A percentile compares a stretch with the other conserved stretches of the same genome.
phyloP scores from a whole-genome alignment of 2,888 invertebrate genomes.

The Pristionchus arcanus region DNA sequence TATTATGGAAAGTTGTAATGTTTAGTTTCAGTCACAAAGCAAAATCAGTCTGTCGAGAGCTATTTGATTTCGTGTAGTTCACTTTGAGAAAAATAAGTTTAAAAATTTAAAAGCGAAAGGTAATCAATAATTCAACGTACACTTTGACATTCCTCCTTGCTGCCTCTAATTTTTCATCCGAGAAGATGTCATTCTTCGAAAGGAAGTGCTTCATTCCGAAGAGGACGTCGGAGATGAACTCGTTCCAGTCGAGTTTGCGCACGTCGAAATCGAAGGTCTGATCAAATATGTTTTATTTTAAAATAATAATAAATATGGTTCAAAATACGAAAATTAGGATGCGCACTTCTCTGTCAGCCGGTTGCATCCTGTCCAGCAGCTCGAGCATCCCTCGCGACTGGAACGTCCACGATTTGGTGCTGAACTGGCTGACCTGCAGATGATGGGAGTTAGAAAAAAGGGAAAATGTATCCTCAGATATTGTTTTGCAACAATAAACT shows the following conservation, averaged over 20 bases:
- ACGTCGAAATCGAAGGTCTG: constrained; percentile 36
- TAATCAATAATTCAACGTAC: not conserved
- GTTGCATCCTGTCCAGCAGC: constrained; percentile 16
- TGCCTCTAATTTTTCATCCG: not conserved
- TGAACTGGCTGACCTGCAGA: constrained; percentile 17
- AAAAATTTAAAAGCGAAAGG: not conserved
- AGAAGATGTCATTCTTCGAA: constrained; percentile 23
- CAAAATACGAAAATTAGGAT: not conserved
- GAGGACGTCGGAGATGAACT: constrained; percentile 1
- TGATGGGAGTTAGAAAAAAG: no score
- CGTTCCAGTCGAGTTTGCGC: not conserved
- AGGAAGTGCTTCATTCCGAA: constrained; percentile 40
- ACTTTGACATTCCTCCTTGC: constrained; percentile 8
- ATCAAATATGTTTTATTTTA: not conserved
- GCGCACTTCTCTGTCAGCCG: constrained; percentile 1
- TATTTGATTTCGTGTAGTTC: not conserved
- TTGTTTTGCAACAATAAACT: no score
- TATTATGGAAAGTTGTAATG: no score
- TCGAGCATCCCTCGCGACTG: not conserved
- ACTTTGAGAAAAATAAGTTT: not conserved
- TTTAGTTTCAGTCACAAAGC: no score
- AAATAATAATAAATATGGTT: not conserved
- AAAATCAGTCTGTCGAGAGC: no score
- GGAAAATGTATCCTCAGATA: no score
- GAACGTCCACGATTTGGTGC: not conserved